Conservation (phyloP, 2,113 vertebrate genomes). For the Silurus meridionalis region DNA sequence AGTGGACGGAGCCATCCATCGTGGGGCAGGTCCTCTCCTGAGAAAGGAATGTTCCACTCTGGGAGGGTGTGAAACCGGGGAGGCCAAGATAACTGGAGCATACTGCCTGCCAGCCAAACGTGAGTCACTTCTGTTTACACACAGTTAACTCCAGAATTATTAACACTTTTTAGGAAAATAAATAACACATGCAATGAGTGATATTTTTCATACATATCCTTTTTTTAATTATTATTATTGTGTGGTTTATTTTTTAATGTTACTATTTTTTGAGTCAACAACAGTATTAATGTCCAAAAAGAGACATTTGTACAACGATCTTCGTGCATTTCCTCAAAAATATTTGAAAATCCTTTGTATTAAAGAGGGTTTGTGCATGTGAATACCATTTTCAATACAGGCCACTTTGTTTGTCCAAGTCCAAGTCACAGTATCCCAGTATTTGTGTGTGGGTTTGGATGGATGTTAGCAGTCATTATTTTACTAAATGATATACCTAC, state of each 20-base stretch:
- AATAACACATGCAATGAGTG: background rate
- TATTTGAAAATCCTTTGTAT: background rate
- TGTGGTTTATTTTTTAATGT: background rate
- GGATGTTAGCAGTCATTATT: background rate
- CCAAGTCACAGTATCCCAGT: background rate
- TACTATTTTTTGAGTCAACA: background rate
- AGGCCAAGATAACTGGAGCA: constrained; percentile 84
- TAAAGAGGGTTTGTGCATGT: no score
- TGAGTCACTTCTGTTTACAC: constrained; percentile 68
- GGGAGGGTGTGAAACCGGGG: constrained; percentile 79
- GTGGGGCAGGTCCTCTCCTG: constrained; percentile 79
- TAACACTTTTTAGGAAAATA: background rate
- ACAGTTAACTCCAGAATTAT: constrained; percentile 1
- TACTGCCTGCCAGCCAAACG: constrained; percentile 85
- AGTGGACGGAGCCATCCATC: constrained; percentile 90
- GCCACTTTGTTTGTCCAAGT: background rate
- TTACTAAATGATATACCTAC: background rate
- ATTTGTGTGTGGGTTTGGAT: background rate
- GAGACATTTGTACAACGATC: background rate
- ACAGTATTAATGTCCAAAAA: background rate
- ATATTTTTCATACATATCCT: background rate
- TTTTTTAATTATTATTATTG: background rate
- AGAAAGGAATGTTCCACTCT: constrained; percentile 82
- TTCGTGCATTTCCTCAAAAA: background rate
- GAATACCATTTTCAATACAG: background rate